phyloP scores from a whole-genome alignment of 2,888 invertebrate genomes.

The Prosapia bicincta region DNA sequence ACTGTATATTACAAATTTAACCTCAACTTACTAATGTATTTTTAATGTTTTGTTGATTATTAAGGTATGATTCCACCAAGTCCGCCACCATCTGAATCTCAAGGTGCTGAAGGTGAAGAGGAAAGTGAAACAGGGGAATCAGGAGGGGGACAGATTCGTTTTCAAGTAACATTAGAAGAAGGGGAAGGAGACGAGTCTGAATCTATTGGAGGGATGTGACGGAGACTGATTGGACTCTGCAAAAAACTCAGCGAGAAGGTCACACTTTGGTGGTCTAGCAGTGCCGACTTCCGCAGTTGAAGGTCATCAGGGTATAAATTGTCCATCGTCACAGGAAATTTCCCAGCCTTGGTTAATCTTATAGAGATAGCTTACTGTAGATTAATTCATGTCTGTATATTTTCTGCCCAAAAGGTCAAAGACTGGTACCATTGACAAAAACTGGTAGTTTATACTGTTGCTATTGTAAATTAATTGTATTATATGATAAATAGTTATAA shows the following conservation, averaged over 20 bases:
- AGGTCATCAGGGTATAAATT: conserved; percentile 3
- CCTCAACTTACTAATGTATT: no score
- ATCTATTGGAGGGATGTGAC: conserved; percentile 74
- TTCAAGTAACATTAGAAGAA: conserved; percentile 75
- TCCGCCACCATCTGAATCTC: conserved; percentile 66
- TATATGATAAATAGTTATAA: conserved; percentile 4
- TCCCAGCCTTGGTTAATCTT: background rate
- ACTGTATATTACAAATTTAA: no score
- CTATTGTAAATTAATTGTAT: background rate
- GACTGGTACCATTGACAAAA: background rate
- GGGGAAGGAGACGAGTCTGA: conserved; percentile 59
- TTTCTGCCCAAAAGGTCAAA: background rate
- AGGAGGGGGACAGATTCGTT: conserved; percentile 38
- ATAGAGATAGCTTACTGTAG: conserved; percentile 19
- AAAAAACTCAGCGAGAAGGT: conserved; percentile 86
- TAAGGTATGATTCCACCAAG: conserved; percentile 85
- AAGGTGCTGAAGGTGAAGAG: conserved; percentile 52
- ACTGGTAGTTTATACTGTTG: background rate
- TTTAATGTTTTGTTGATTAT: conserved; percentile 7
- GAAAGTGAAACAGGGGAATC: conserved; percentile 43
- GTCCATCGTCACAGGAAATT: background rate
- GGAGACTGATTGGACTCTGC: conserved; percentile 87
- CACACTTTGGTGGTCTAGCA: conserved; percentile 79
- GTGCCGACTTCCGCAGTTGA: conserved; percentile 23
- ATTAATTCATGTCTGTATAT: background rate